phyloP scores from a whole-genome alignment of 2,888 invertebrate species.

The Temnothorax unifasciatus region DNA sequence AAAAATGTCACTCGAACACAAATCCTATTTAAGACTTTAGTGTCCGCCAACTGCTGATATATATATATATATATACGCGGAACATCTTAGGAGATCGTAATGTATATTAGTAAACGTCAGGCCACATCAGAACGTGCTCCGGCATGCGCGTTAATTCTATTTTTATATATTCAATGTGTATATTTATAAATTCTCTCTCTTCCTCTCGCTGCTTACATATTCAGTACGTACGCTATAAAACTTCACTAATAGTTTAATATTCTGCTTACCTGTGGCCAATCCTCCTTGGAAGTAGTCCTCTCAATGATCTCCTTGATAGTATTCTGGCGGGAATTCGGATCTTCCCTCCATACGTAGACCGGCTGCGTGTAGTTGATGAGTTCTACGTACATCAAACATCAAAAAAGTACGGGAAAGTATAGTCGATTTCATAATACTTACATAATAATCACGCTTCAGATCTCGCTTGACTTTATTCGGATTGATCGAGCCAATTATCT shows the following conservation, averaged over 20 bases:
- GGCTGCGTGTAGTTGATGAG: slow-evolving; percentile 98
- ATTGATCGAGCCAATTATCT: slow-evolving; percentile 18
- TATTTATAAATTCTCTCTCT: background rate
- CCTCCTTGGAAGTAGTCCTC: slow-evolving; percentile 93
- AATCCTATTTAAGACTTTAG: background rate
- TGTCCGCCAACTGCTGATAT: background rate
- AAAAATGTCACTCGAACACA: background rate
- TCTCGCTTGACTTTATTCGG: background rate
- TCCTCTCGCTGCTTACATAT: background rate
- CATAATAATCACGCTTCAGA: background rate
- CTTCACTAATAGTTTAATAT: background rate
- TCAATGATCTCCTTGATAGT: slow-evolving; percentile 96
- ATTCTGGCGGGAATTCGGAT: slow-evolving; percentile 96
- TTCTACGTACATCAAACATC: slow-evolving; percentile 87
- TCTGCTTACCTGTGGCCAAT: slow-evolving; percentile 94
- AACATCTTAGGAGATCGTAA: background rate
- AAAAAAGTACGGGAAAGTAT: slow-evolving; percentile 13
- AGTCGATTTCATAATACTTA: background rate
- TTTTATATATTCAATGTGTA: background rate
- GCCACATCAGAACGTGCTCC: no score
- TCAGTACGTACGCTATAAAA: background rate
- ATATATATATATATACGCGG: background rate
- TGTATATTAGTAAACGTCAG: background rate
- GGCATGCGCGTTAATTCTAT: background rate
- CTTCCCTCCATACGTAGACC: slow-evolving; percentile 97